A percentile compares a stretch with the other conserved stretches of the same genome.
Conservation (phyloP, 2,113 vertebrate genomes). For the Blennius ocellaris region DNA sequence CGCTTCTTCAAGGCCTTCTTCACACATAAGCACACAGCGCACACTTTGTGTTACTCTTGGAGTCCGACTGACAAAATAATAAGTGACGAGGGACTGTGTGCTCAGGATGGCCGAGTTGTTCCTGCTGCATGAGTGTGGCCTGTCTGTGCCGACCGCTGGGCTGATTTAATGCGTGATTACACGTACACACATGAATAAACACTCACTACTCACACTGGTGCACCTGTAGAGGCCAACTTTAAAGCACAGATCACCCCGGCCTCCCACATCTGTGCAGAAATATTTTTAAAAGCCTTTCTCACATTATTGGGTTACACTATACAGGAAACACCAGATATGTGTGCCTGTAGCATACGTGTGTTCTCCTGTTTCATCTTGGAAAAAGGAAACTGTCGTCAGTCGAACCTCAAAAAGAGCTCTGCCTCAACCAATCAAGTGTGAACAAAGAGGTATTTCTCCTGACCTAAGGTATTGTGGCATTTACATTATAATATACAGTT, state of each 20-base stretch:
- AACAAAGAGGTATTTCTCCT: constrained; percentile 49
- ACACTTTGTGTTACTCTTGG: constrained; percentile 62
- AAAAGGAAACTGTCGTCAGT: constrained; percentile 62
- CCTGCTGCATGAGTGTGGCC: constrained; percentile 36
- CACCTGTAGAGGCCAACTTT: constrained; percentile 46
- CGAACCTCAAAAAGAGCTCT: constrained; percentile 66
- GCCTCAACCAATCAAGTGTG: constrained; percentile 62
- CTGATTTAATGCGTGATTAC: constrained; percentile 23
- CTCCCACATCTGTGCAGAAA: constrained; percentile 62
- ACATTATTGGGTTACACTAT: constrained; percentile 76
- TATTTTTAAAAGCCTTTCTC: constrained; percentile 69
- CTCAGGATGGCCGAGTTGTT: constrained; percentile 59
- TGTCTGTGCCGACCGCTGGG: constrained; percentile 25
- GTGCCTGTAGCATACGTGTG: constrained; percentile 37
- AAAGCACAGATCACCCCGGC: constrained; percentile 34
- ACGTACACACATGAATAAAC: constrained; percentile 3
- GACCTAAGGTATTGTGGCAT: constrained; percentile 40
- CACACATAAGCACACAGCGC: constrained; percentile 28
- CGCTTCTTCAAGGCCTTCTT: constrained; percentile 51
- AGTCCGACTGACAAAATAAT: constrained; percentile 61
- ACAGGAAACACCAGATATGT: constrained; percentile 69
- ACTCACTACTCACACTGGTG: constrained; percentile 25
- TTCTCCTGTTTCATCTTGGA: constrained; percentile 69
- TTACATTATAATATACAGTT: constrained; percentile 61
- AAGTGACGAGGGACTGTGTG: constrained; percentile 50